Conservation (phyloP, 2,888 invertebrate genomes). For the Epirrhoe alternata region DNA sequence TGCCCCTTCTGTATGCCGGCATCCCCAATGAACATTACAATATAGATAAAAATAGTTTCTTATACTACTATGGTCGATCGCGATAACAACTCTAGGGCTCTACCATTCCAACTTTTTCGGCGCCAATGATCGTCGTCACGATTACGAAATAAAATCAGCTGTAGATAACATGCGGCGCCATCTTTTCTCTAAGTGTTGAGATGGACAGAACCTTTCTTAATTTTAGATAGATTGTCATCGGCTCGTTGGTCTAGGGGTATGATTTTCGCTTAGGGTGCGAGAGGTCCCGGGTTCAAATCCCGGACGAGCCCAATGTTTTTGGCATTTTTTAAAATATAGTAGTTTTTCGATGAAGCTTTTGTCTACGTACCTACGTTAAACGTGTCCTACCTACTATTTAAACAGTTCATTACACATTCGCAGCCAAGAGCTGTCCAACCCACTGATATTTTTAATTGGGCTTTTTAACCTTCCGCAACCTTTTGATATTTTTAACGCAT, state of each 20-base stretch:
- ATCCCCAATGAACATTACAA: no score
- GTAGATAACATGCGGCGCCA: not conserved
- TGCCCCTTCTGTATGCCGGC: no score
- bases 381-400: not conserved
- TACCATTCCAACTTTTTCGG: not conserved
- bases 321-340: no score
- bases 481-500: no score
- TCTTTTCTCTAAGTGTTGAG: not conserved
- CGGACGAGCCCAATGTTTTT: slow-evolving; percentile 73
- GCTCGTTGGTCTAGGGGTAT: slow-evolving; percentile 86
- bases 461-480: slow-evolving; percentile 10
- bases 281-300: slow-evolving; percentile 84
- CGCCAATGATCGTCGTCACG: not conserved
- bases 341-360: no score
- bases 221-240: slow-evolving; percentile 24
- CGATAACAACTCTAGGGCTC: not conserved
- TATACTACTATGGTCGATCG: not conserved
- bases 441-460: not conserved
- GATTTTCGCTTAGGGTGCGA: slow-evolving; percentile 85
- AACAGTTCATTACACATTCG: not conserved
- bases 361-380: no score
- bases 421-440: no score
- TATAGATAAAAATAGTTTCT: no score
- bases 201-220: slow-evolving; percentile 12
- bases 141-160: not conserved